Evolutionary conservation across 2,113 vertebrate species (phyloP), one percentile per base, ranked within the genome.

Genomic region (Haemorhous mexicanus): DNA sequence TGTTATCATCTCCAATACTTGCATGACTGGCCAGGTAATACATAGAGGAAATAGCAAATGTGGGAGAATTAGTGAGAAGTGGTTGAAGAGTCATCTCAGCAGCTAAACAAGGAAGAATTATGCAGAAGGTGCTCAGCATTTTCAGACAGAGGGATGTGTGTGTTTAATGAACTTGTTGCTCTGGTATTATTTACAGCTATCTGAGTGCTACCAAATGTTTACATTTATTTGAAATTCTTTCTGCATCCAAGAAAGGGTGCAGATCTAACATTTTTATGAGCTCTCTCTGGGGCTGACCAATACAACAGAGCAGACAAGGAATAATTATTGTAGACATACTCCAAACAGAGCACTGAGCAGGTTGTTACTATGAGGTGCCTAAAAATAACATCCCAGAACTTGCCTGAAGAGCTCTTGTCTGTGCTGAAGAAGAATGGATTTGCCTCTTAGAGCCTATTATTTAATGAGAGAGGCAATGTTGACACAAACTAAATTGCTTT

Each of bases 401-500:
- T 92, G 89, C 56, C 79, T 90, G 92, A 85, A 94, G 89, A 96
- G 88, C 76, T 83, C 72, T 87, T 93, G 80, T 94, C 94, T 92
- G 23, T 47, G 24, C 64, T 59, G 76, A 90, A 91, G 91, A 94
- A 88, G 91, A 87, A 96, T 84, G 83, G 86, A 78, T 90, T 46
- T 84, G 93, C 83, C 86, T 92, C 91, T 97, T 93, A 90, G 64
- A 89, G 89, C 76, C 94, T 87, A 78, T 95, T 96, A 94, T 96
- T 95, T 93, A 96, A 94, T 78, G 93, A 91, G 89, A 90, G 92
- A 90, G 37, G 84, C 91, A 74, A 77, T 94, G 94, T 97, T 94
- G 95, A 94, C 94, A 95, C 91, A 92, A 95, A 93, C 73, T 90
- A 90, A 96, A 96, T 96, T 92, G 91, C 96, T 95, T 95, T 92